Percentiles rank a stretch among this genome's conserved stretches.
Conservation (phyloP, 2,797 vertebrate genomes). For the Clarias pachynema region DNA sequence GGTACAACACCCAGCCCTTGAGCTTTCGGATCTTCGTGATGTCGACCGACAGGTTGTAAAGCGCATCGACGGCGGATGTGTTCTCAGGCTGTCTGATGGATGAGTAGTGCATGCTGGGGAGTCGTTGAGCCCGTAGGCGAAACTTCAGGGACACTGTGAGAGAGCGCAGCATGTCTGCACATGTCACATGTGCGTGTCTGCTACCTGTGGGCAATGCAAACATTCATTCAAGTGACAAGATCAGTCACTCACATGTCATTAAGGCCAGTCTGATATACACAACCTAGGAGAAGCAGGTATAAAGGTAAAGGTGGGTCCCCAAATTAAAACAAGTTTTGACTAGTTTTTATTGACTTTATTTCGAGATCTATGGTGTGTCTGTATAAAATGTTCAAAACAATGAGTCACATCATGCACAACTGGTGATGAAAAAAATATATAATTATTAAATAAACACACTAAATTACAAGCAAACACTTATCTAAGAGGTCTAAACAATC, state of each 20-base stretch:
- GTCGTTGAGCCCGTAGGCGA: slow-evolving; percentile 50
- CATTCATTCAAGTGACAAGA: slow-evolving; percentile 4
- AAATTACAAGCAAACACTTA: not conserved
- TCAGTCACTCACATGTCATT: not conserved
- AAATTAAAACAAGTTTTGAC: slow-evolving; percentile 18
- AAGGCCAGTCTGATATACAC: not conserved
- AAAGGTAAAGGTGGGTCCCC: not conserved
- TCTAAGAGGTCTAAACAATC: not conserved
- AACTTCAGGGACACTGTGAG: slow-evolving; percentile 61
- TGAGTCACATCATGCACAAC: not conserved
- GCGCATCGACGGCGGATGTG: slow-evolving; percentile 75
- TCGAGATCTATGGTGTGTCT: slow-evolving; percentile 9
- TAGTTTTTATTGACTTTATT: not conserved
- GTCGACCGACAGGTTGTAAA: slow-evolving; percentile 83
- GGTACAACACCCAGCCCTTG: slow-evolving; percentile 87
- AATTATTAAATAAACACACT: not conserved
- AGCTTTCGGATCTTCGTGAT: slow-evolving; percentile 84
- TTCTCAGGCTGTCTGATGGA: slow-evolving; percentile 77
- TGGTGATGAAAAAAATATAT: not conserved
- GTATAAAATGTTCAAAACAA: not conserved
- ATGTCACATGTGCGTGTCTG: slow-evolving; percentile 13
- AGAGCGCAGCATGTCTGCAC: slow-evolving; percentile 70
- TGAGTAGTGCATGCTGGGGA: slow-evolving; percentile 55
- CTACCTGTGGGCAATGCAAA: slow-evolving; percentile 8
- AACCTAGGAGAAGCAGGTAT: not conserved